Base-by-base conservation (phyloP, 2,888 invertebrate species). In the Podabrus alpinus region DNA sequence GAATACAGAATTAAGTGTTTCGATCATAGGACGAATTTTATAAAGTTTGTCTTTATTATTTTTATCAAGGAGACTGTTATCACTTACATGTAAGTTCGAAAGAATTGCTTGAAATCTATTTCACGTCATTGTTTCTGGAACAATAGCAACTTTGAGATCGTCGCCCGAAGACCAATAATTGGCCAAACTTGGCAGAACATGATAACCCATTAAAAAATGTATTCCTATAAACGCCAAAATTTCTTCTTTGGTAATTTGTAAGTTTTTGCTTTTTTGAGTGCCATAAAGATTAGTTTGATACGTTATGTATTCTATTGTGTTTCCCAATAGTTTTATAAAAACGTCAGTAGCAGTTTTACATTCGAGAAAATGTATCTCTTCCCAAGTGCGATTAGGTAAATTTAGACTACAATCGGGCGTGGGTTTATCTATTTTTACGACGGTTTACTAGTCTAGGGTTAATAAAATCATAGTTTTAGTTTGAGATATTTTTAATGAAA, bases 121-220 rank as follows among this genome's bases (percentile, higher is more conserved):
- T 59, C 73, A 64, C 59, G 77, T 68, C 79, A 81, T 81, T 59
- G 76, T 16, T 3, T 45, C 60, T 9, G 74, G 67, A 64, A 80
- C 79, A 68, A 69, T 78, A 21, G 67, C 17, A 71, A 81, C 80
- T 69, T 77, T 60, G 16, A 81, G 21, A 21, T 79, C 77, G 5
- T 17, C 70, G 17, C 69, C 66, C 45, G 72, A 60, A 2, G 74
- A 77, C 81, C 82, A 82, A 71, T 80, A 80, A 71, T 81, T 80
- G 45, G 77, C 72, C 59, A 81, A 81, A 72, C 79, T 78, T 9
- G 81, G 80, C 61, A 73, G 70, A 29, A 68, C 68, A 70, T 79
- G 81, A 9, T 80, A 73, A 17, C 80, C 80, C 80, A 81, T 82
- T n/a, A 82, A 60, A 61, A 82, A 67, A 75, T 80, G 79, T 66